phyloP scores from a whole-genome alignment of 2,888 invertebrate species.

The Cryptophagus acutangulus region DNA sequence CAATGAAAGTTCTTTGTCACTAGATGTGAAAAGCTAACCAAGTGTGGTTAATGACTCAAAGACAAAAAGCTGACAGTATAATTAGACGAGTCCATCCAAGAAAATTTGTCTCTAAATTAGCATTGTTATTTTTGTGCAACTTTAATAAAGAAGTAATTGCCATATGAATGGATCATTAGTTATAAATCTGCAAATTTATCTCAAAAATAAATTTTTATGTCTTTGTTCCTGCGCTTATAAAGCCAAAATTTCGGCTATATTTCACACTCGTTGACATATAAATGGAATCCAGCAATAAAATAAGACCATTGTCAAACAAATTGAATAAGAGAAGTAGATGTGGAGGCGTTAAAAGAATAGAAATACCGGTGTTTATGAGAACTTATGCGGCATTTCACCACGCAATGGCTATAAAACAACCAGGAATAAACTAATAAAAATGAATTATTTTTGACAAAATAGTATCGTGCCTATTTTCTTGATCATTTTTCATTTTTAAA shows the following conservation, averaged over 20 bases:
- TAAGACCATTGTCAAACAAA: slow-evolving; percentile 12
- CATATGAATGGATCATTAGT: too few relatives aligned
- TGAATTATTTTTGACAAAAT: slow-evolving; percentile 15
- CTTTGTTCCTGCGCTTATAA: too few relatives aligned
- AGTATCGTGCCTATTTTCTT: not conserved
- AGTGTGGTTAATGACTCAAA: slow-evolving; percentile 1
- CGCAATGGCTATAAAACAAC: slow-evolving; percentile 18
- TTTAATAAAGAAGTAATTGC: too few relatives aligned
- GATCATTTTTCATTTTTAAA: too few relatives aligned
- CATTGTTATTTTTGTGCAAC: too few relatives aligned
- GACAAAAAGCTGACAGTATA: too few relatives aligned
- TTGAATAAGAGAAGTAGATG: slow-evolving; percentile 13
- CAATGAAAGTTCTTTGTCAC: not conserved
- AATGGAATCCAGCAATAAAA: slow-evolving; percentile 3
- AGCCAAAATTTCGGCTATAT: too few relatives aligned
- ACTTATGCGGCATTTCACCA: slow-evolving; percentile 16
- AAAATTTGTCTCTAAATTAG: too few relatives aligned
- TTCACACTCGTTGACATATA: too few relatives aligned
- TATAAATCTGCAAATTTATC: too few relatives aligned
- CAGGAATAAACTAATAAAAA: slow-evolving; percentile 21
- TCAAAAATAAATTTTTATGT: too few relatives aligned
- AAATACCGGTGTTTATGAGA: slow-evolving; percentile 9
- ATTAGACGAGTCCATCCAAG: too few relatives aligned
- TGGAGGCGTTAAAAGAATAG: slow-evolving; percentile 8
- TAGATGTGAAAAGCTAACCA: not conserved